These are phyloP conservation scores for Myripristis jacobus DNA, from an alignment of 2,797 vertebrate species.

Conservation along the genomic window DNA sequence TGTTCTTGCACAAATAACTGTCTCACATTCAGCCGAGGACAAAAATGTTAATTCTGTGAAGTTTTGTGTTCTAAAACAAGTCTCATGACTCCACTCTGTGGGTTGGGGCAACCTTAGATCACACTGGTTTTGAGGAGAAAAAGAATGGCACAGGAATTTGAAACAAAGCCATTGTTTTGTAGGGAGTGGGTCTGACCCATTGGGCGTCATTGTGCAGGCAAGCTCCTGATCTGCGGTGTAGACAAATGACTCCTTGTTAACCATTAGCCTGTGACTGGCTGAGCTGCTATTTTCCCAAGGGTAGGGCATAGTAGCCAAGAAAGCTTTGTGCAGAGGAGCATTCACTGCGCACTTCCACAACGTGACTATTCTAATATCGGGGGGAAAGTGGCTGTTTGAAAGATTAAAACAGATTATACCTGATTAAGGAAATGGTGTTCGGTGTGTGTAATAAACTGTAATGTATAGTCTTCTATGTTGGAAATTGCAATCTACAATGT, in stretches of 20 bases:
- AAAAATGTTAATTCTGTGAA: conserved; percentile 50
- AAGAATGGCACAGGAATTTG: conserved; percentile 70
- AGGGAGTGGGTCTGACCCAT: conserved; percentile 77
- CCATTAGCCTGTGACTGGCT: conserved; percentile 78
- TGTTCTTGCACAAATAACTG: conserved; percentile 52
- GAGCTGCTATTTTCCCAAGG: conserved; percentile 76
- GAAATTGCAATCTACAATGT: background rate
- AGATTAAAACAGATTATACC: too few relatives aligned
- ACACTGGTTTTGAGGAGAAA: conserved; percentile 69
- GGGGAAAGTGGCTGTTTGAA: background rate
- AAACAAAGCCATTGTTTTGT: conserved; percentile 82
- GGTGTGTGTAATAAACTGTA: background rate
- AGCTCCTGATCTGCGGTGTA: conserved; percentile 81
- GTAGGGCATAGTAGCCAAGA: conserved; percentile 52
- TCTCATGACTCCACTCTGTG: conserved; percentile 81
- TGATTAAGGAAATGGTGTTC: background rate
- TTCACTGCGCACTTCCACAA: conserved; percentile 14
- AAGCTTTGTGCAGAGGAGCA: conserved; percentile 37
- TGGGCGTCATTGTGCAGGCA: conserved; percentile 79
- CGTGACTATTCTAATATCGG: background rate
- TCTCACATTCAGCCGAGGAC: conserved; percentile 56
- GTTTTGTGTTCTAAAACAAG: conserved; percentile 41
- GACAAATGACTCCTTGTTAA: conserved; percentile 85
- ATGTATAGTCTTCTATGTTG: background rate
- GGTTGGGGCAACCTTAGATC: conserved; percentile 75